Evolutionary conservation across 2,113 vertebrate genomes (phyloP), one percentile per base, ranked within the genome.

Genomic region (Planiliza haematocheilus): DNA sequence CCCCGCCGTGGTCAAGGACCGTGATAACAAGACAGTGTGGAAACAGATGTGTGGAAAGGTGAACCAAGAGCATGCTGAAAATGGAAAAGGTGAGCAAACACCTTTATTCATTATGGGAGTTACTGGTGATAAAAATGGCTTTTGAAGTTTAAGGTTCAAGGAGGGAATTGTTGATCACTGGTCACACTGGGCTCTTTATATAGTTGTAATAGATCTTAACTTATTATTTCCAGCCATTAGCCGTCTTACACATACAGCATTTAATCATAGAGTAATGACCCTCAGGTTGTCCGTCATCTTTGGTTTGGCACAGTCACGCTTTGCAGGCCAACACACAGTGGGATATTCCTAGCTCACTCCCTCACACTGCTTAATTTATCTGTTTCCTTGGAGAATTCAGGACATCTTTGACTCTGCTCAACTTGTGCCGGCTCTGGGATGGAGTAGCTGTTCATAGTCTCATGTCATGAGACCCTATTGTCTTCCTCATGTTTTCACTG

Each of bases 31-130:
- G 87, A 58, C 79, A 55, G 78, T 70, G 58, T 68, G 66, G 77
- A 90, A 83, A 81, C 91, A 93, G 93, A 93, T 92, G 90, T 91
- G 86, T 2, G 38, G 37, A 17, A 72, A 86, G 83, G 85, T 68
- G 83, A 85, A 70, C 36, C 11, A 16, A 63, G 69, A 38, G 77
- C 18, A 7, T 5, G 43, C 30, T 30, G 59, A 42, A 58, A 41
- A 46, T 57, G 64, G 53, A 52, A 68, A 78, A 74, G 1, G 79
- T 62, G 77, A 73, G 46, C 50, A 58, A 73, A 66, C 64, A 74
- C 80, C 75, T 86, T 74, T 50, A 58, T 68, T 81, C 61, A 57
- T 74, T 67, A 49, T 2, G 2, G 13, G 24, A 30, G 1, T 17
- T 55, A 65, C 58, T 17, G 24, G 61, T 62, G 24, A 43, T 34